Percentiles rank a stretch among this genome's conserved stretches.
Conservation (phyloP, 2,888 invertebrate species). For the Hydropsyche betteni region DNA sequence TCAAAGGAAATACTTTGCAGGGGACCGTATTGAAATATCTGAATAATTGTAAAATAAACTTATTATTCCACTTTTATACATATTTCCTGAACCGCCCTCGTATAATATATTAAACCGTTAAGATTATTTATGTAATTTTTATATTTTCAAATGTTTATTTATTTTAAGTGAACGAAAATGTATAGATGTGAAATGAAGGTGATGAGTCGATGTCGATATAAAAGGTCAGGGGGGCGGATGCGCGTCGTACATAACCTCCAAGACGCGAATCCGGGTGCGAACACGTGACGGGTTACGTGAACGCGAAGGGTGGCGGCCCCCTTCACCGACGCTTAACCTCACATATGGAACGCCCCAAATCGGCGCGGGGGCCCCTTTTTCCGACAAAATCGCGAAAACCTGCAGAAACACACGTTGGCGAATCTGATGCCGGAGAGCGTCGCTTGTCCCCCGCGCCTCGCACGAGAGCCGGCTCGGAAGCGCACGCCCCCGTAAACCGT, state of each 20-base stretch:
- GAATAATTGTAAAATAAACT: too few species aligned
- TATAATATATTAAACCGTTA: too few species aligned
- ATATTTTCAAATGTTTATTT: too few species aligned
- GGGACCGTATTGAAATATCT: too few species aligned
- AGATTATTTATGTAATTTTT: too few species aligned
- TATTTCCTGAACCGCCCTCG: too few species aligned
- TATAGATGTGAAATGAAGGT: too few species aligned
- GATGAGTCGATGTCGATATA: too few species aligned
- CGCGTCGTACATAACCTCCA: background rate
- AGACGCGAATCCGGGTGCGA: background rate
- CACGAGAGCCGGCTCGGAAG: background rate
- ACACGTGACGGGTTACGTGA: slow-evolving; percentile 18
- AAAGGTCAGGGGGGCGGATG: background rate
- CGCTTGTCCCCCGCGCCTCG: background rate
- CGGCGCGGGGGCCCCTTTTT: background rate
- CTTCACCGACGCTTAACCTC: background rate
- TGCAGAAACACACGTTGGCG: background rate
- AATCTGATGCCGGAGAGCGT: background rate
- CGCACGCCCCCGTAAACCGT: background rate
- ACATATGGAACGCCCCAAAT: background rate
- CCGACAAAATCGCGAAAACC: background rate
- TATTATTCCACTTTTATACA: too few species aligned
- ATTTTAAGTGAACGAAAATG: too few species aligned
- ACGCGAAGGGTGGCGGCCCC: background rate
- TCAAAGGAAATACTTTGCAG: too few species aligned